These are phyloP conservation scores for Camponotus pennsylvanicus DNA, from an alignment of 1,140 invertebrate species.

Conservation along the genomic window DNA sequence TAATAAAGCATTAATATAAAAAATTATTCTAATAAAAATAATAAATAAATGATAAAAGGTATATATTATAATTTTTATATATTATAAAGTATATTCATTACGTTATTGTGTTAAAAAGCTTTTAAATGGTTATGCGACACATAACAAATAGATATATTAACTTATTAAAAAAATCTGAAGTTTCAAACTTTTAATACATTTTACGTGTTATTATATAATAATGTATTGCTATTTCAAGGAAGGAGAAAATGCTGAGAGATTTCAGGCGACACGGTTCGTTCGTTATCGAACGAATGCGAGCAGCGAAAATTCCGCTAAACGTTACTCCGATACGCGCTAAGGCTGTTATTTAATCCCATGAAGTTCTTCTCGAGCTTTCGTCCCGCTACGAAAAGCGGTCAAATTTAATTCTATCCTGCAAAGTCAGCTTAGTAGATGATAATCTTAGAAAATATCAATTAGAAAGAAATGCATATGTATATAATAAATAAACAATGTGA, in stretches of 20 bases:
- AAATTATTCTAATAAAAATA: background rate
- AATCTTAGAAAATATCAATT: constrained; percentile 9
- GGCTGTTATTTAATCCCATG: background rate
- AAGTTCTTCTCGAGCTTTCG: background rate
- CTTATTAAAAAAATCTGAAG: background rate
- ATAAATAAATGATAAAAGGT: background rate
- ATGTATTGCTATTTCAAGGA: background rate
- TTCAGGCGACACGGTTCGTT: background rate
- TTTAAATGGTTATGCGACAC: no score
- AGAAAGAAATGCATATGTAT: background rate
- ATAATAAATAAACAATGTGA: background rate
- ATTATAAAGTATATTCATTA: background rate
- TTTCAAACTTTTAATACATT: background rate
- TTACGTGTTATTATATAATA: background rate
- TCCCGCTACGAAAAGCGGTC: background rate
- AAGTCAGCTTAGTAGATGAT: background rate
- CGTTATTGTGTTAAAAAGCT: background rate
- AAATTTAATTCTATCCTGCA: background rate
- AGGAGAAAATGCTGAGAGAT: constrained; percentile 12
- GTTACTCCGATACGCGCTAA: background rate
- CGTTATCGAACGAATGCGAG: background rate
- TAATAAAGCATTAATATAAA: background rate
- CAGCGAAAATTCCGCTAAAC: constrained; percentile 18
- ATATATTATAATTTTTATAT: background rate
- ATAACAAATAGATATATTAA: background rate